Base-by-base conservation (phyloP, 2,888 invertebrate species). In the Apodemia zela region DNA sequence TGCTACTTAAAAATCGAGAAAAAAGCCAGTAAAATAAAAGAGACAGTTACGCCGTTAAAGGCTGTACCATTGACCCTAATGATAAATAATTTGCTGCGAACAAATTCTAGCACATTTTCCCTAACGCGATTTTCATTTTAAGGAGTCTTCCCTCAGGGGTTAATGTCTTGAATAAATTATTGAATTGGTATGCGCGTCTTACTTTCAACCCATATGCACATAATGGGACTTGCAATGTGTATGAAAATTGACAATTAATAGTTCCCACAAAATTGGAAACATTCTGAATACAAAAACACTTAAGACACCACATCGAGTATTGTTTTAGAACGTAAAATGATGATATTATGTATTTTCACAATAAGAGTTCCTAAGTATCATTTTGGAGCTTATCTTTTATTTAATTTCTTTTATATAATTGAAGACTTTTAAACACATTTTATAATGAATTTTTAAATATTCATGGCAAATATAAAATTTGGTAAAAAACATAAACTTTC, bases 221-320 rank as follows among this genome's bases (percentile, higher is more conserved):
- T 68, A 69, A 70, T 68, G 66, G 68, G 65, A 68, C 65, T 57
- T 63, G 67, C 65, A 65, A 68, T 71, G 67, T 70, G 64, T 66
- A 66, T 51, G 69, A 67, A 69, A 71, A 72, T 70, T 70, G 66
- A 64, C 70, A 69, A 72, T 68, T 70, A 72, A 72, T 70, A 68
- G 69, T 66, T 67, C 71, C 66, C 68, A 64, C 59, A 66, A 66
- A 65, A 62, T 70, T 60, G 60, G 61, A 62, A 67, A 5, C 15
- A 15, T 10, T 25, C 1, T 25, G 5, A 13, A 51, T 49, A 21
- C 15, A 21, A 51, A 51, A 51, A 10, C 21, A 2, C 3, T 25
- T 25, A 25, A n/a, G 35, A 35, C 11, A 35, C 35, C 35, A 35
- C 35, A 10, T 7, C 35, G 35, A 35, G 10, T 35, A 10, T 35